Conservation (phyloP, 2,113 vertebrate species). For the Passer montanus region DNA sequence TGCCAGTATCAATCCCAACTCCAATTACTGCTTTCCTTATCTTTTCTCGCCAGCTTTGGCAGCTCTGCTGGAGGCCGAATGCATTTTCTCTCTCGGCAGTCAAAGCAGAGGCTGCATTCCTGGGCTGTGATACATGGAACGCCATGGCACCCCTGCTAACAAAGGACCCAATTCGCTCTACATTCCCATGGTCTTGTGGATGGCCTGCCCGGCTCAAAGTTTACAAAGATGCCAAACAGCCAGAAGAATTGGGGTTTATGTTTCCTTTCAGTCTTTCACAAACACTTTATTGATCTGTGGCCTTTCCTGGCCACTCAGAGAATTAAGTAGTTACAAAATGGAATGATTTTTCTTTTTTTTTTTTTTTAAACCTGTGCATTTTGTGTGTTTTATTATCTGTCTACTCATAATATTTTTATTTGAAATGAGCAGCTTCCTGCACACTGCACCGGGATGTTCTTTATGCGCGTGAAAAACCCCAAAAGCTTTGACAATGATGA, state of each 20-base stretch:
- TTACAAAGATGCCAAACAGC: constrained; percentile 79
- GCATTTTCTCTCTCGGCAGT: constrained; percentile 60
- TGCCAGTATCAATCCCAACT: neutral
- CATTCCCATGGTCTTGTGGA: constrained; percentile 79
- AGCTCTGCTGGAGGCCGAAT: constrained; percentile 62
- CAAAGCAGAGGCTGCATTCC: constrained; percentile 68
- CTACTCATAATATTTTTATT: constrained; percentile 69
- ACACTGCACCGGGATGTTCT: neutral
- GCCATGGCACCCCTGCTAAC: constrained; percentile 73
- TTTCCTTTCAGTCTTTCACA: constrained; percentile 78
- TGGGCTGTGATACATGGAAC: constrained; percentile 58
- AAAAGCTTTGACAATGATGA: constrained; percentile 68
- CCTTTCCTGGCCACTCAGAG: constrained; percentile 62
- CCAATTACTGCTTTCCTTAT: constrained; percentile 58
- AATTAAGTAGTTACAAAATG: constrained; percentile 67
- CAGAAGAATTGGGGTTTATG: constrained; percentile 80
- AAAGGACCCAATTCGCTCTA: constrained; percentile 70
- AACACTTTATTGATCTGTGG: constrained; percentile 73
- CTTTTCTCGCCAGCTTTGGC: constrained; percentile 58
- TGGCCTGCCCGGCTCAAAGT: constrained; percentile 67
- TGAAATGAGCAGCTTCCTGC: constrained; percentile 12
- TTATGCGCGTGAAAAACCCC: constrained; percentile 20
- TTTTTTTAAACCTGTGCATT: neutral
- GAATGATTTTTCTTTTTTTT: neutral
- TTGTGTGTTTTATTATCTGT: constrained; percentile 46